Evolutionary conservation across 2,797 vertebrate species (phyloP).

Genomic region (Enteromius unitaeniatus): DNA sequence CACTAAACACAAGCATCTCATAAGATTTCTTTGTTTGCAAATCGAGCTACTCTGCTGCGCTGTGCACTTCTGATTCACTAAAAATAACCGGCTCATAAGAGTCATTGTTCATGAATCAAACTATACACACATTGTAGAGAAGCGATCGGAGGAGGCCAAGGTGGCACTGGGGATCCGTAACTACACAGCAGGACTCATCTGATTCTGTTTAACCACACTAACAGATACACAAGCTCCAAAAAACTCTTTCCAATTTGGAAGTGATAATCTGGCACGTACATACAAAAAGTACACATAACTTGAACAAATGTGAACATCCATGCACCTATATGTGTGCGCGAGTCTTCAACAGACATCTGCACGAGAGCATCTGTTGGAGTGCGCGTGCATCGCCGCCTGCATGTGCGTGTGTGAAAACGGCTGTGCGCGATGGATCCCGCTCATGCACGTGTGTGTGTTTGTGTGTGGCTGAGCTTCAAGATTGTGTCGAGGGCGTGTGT

Average conservation of each 20-base stretch:
- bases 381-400: constrained; percentile 48
- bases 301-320: constrained; percentile 40
- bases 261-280: constrained; percentile 21
- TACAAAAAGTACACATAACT: constrained; percentile 5
- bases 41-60: not conserved
- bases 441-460: constrained; percentile 43
- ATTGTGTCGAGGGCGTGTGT: constrained; percentile 90
- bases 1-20: not conserved
- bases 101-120: not conserved
- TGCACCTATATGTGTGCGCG: constrained; percentile 45
- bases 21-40: not conserved
- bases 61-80: not conserved
- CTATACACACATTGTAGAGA: constrained; percentile 28
- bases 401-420: constrained; percentile 50
- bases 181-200: constrained; percentile 45
- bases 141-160: constrained; percentile 58
- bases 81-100: not conserved
- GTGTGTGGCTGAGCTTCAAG: constrained; percentile 81
- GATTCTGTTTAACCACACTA: constrained; percentile 52
- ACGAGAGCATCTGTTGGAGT: constrained; percentile 10
- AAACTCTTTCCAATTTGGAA: constrained; percentile 39
- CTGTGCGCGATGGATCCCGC: constrained; percentile 36
- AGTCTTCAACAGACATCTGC: constrained; percentile 38
- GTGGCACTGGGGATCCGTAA: constrained; percentile 65
- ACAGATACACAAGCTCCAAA: constrained; percentile 6